Base-by-base conservation (phyloP, 1,140 invertebrate species). In the Bombus impatiens region DNA sequence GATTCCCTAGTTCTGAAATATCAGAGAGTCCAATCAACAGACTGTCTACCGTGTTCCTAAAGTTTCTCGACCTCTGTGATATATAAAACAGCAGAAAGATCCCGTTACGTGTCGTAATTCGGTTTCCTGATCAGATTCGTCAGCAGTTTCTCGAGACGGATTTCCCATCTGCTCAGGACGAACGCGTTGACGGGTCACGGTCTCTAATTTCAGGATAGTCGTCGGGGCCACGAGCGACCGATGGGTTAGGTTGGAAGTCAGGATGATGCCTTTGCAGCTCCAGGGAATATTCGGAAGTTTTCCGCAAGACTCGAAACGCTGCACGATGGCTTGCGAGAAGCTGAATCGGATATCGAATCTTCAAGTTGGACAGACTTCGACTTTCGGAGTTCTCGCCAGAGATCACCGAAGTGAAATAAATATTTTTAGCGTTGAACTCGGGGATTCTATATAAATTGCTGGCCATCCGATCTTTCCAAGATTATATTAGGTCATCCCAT, bases 311-410 rank as follows among this genome's bases (percentile, higher is more conserved):
- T 62, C 3, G 35, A 35, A 70, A 70, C 35, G 47, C 5, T 5
- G 57, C 25, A 18, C n/a, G 37, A n/a, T 35, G 42, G 62, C 37
- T 44, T 47, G 40, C 10, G 12, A 47, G 37, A 82, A 25, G 74
- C 65, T 71, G 82, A 84, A 70, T 78, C 74, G 62, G 47, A 74
- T 77, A 83, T 40, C 72, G 47, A 28, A 22, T 37, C 59, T 32
- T 42, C 13, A 10, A 72, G 53, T 13, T 22, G 13, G 1, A 9
- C 53, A 1, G n/a, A 67, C 5, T 40, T 57, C 28, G 9, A 10
- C 22, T 15, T 28, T n/a, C 25, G 1, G 0, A n/a, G 22, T 22
- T 4, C 25, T 32, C 53, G 6, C 13, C 13, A 9, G 15, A 25
- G 40, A 78, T 62, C 59, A 62, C 9, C 25, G 18, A 32, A 65